A percentile compares a stretch with the other conserved stretches of the same genome.
Conservation (phyloP, 1,140 invertebrate genomes). For the Ips nitidus region DNA sequence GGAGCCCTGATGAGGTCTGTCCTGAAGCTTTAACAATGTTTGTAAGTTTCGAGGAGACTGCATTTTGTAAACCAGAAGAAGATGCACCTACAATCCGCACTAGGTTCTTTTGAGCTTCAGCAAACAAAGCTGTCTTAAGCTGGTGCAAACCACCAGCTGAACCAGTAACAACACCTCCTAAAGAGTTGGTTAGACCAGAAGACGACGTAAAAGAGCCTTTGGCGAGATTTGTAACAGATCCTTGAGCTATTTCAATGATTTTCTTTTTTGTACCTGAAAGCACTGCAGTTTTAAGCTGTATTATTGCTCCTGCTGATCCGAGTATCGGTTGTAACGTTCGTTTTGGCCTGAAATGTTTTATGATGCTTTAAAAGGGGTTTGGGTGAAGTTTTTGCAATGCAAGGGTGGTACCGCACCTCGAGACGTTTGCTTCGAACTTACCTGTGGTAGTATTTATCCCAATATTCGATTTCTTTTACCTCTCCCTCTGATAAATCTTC, state of each 20-base stretch:
- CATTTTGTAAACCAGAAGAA: neutral
- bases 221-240: neutral
- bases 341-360: slow-evolving; percentile 28
- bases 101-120: neutral
- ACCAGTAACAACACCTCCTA: neutral
- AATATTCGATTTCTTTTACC: slow-evolving; percentile 37
- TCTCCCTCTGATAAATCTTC: slow-evolving; percentile 39
- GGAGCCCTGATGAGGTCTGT: slow-evolving; percentile 3
- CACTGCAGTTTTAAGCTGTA: slow-evolving; percentile 1
- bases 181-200: neutral
- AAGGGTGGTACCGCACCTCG: too few species aligned
- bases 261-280: neutral
- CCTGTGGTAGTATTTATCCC: slow-evolving; percentile 35
- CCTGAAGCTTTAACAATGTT: slow-evolving; percentile 1
- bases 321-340: slow-evolving; percentile 1
- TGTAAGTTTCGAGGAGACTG: neutral
- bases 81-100: neutral
- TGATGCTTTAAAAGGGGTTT: too few species aligned
- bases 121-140: neutral
- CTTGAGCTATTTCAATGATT: neutral
- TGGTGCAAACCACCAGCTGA: neutral
- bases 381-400: too few species aligned
- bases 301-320: slow-evolving; percentile 12
- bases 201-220: neutral
- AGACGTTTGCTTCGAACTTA: slow-evolving; percentile 5